phyloP scores from a whole-genome alignment of 1,140 invertebrate species.

The Drosophila navojoa region DNA sequence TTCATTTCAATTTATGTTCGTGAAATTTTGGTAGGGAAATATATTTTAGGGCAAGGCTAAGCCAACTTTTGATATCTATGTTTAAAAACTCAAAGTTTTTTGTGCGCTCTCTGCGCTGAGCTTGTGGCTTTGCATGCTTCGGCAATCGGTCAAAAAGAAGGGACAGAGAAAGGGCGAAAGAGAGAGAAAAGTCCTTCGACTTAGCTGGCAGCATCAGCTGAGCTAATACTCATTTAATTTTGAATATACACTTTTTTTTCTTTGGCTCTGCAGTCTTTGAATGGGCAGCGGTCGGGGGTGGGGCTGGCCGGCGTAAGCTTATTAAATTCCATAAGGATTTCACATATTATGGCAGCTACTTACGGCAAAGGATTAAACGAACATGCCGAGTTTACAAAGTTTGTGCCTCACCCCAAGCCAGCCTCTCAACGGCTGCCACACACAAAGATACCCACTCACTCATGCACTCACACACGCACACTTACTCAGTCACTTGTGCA shows the following conservation, averaged over 20 bases:
- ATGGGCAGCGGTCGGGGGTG: background rate
- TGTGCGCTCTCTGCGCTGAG: background rate
- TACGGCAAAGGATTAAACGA: conserved; percentile 72
- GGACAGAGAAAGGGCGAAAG: background rate
- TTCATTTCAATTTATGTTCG: too few species aligned
- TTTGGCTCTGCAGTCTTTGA: conserved; percentile 1
- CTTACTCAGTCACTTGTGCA: conserved; percentile 1
- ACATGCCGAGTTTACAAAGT: conserved; percentile 73
- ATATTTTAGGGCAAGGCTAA: too few species aligned
- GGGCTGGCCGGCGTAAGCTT: conserved; percentile 60
- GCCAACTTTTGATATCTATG: too few species aligned
- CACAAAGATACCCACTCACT: conserved; percentile 10
- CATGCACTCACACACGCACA: background rate
- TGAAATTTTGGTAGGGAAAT: too few species aligned
- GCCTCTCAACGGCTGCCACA: conserved; percentile 13
- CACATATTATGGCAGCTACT: conserved; percentile 69
- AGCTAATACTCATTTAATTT: conserved; percentile 49
- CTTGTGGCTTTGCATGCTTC: background rate
- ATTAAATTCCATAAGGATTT: conserved; percentile 78
- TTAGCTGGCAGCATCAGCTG: conserved; percentile 24
- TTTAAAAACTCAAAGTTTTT: background rate
- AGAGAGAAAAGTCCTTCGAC: background rate
- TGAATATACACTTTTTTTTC: background rate
- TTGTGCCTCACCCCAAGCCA: conserved; percentile 32
- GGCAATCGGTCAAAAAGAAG: background rate